Evolutionary conservation across 2,797 vertebrate genomes (phyloP), one percentile per base, ranked within the genome.

Genomic region (Triplophysa bombifrons): DNA sequence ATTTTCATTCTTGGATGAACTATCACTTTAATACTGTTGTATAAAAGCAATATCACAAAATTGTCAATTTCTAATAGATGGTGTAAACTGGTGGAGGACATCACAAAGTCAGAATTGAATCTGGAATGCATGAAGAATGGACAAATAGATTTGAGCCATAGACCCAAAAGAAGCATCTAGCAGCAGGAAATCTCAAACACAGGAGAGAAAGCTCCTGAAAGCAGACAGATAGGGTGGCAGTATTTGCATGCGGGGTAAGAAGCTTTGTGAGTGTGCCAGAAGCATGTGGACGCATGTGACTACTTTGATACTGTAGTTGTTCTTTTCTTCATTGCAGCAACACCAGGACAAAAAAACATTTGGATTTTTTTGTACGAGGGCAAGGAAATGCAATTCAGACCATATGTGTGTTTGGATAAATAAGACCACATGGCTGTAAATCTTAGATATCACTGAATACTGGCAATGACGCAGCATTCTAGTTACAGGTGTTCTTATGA

Each of bases 61-160:
- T 19, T 11, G 16, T 12, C 5, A 67, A 46, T 67, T 44, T 50
- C 27, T 64, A 27, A 16, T 16, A 51, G 44, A 69, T 20, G 13
- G 38, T 22, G 64, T 77, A 20, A 68, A 76, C 53, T 66, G 30
- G 14, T 19, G 19, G 66, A 78, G 69, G 48, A 81, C 16, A 25
- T 56, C 78, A 75, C 27, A 78, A 79, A 78, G 56, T 75, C 75
- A 72, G 72, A 80, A 78, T 27, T 14, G 61, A 56, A 48, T 20
- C 53, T 50, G 61, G 72, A 78, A 63, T 64, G 19, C 70, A 81
- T 58, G 25, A 79, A 69, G 34, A 81, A 34, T 34, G 50, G 78
- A 77, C 77, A 77, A 75, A 74, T 12, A 53, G 34, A 65, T 73
- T 56, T 60, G 50, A 80, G 65, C 25, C 60, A n/a, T 10, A 81